Evolutionary conservation across 2,888 invertebrate species (phyloP).

Genomic region (Syrphus vitripennis): DNA sequence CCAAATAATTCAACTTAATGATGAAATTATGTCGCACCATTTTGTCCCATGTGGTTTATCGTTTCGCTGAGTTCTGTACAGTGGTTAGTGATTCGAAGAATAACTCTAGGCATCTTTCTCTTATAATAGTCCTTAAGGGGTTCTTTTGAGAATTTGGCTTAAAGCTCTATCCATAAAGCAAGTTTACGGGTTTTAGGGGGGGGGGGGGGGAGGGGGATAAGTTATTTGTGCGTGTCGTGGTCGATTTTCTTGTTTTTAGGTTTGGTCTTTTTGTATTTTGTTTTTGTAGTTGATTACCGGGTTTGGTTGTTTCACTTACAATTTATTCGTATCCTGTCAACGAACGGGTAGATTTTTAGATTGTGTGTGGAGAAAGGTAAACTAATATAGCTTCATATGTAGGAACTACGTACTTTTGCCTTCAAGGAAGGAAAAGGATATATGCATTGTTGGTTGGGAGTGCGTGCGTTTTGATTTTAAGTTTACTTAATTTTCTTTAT

Average conservation of each 20-base stretch:
- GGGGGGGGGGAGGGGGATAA: neutral
- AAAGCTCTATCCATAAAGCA: neutral
- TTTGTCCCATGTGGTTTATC: slow-evolving; percentile 62
- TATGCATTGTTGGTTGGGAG: neutral
- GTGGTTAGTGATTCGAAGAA: neutral
- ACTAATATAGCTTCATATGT: no score
- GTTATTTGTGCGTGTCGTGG: slow-evolving; percentile 69
- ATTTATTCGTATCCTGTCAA: slow-evolving; percentile 49
- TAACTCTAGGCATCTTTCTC: slow-evolving; percentile 19
- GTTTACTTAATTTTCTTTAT: slow-evolving; percentile 9
- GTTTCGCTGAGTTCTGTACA: slow-evolving; percentile 7
- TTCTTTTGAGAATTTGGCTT: neutral
- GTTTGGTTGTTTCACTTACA: slow-evolving; percentile 63
- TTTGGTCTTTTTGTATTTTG: slow-evolving; percentile 57
- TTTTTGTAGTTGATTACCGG: slow-evolving; percentile 63
- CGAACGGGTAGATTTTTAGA: slow-evolving; percentile 9
- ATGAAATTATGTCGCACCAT: slow-evolving; percentile 65
- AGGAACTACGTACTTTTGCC: neutral
- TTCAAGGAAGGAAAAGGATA: neutral
- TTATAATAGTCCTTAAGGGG: neutral
- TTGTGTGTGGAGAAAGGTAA: neutral
- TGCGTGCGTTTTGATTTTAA: slow-evolving; percentile 64
- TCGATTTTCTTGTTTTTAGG: slow-evolving; percentile 69
- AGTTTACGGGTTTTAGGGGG: no score
- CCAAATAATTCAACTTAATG: slow-evolving; percentile 70